Evolutionary conservation across 2,113 vertebrate genomes (phyloP).

Genomic region (Neodontobutis hainanensis): DNA sequence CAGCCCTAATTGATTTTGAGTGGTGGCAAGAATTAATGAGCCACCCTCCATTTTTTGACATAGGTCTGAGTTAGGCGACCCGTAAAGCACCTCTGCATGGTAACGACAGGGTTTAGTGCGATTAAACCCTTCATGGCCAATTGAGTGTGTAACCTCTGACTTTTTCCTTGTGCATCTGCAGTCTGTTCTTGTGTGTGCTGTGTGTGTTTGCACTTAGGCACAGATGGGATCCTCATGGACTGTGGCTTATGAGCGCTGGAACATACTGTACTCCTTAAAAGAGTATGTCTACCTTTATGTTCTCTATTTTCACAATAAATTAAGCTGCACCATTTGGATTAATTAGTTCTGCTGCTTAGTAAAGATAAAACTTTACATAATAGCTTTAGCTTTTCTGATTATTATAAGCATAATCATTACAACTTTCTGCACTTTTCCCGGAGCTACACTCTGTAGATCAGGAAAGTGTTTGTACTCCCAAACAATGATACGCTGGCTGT

Average conservation of each 20-base stretch:
- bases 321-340: conserved; percentile 8
- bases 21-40: conserved; percentile 1
- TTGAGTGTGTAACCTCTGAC: conserved; percentile 31
- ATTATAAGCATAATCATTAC: conserved; percentile 35
- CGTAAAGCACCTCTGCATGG: conserved; percentile 1
- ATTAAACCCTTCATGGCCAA: conserved; percentile 30
- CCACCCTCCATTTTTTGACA: not conserved
- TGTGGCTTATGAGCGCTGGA: not conserved
- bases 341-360: conserved; percentile 3
- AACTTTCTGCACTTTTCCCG: conserved; percentile 27
- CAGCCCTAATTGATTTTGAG: not conserved
- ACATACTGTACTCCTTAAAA: conserved; percentile 25
- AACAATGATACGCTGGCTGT: not conserved
- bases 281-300: not conserved
- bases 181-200: not conserved
- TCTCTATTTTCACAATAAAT: conserved; percentile 52
- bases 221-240: conserved; percentile 32
- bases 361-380: conserved; percentile 52
- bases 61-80: conserved; percentile 1
- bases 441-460: conserved; percentile 12
- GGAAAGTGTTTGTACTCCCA: conserved; percentile 1
- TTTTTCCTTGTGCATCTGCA: conserved; percentile 17
- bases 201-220: conserved; percentile 28
- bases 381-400: conserved; percentile 34
- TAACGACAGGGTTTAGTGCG: conserved; percentile 33